phyloP scores from a whole-genome alignment of 2,888 invertebrate species.

The Drosophila koepferae region DNA sequence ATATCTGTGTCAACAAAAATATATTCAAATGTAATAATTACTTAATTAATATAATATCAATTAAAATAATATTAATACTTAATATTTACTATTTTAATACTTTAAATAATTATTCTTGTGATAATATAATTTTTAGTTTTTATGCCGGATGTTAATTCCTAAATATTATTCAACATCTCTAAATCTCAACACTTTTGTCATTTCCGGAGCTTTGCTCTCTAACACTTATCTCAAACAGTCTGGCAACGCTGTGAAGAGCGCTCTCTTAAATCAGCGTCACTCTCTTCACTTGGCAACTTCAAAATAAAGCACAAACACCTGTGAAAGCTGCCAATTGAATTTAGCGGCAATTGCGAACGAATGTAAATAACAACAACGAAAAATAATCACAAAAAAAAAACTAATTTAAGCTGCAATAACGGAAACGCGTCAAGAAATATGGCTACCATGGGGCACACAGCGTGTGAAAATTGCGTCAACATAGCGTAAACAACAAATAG shows the following conservation, averaged over 20 bases:
- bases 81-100: too few species aligned
- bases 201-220: background rate
- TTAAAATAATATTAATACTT: too few species aligned
- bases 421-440: conserved; percentile 60
- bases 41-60: too few species aligned
- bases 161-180: background rate
- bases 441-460: background rate
- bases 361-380: conserved; percentile 58
- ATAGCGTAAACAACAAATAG: conserved; percentile 38
- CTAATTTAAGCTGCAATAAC: conserved; percentile 35
- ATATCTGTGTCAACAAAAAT: too few species aligned
- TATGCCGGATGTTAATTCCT: too few species aligned
- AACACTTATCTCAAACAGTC: background rate
- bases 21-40: too few species aligned
- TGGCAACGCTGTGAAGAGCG: conserved; percentile 50
- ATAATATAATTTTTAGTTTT: too few species aligned
- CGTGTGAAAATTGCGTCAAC: conserved; percentile 35
- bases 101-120: too few species aligned
- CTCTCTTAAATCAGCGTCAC: conserved; percentile 29
- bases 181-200: background rate
- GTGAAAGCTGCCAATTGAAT: conserved; percentile 59
- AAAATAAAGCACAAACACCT: conserved; percentile 61
- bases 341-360: conserved; percentile 48
- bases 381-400: conserved; percentile 27
- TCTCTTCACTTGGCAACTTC: conserved; percentile 47